Evolutionary conservation across 2,797 vertebrate species (phyloP).

Genomic region (Ptychadena robeensis): DNA sequence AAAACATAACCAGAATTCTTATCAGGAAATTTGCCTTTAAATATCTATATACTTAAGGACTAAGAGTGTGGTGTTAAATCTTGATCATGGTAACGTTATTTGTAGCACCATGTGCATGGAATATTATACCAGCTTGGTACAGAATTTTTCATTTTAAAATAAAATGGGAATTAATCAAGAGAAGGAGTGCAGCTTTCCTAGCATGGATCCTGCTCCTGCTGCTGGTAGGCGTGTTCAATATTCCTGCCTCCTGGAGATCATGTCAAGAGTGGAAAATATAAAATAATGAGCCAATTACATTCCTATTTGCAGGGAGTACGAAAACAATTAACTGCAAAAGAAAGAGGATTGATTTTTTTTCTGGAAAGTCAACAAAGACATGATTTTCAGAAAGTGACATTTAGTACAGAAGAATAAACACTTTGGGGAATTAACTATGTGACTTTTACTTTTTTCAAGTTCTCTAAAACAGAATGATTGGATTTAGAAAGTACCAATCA

Average conservation of each 20-base stretch:
- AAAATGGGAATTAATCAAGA: constrained; percentile 36
- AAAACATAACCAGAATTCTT: not conserved
- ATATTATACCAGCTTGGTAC: constrained; percentile 15
- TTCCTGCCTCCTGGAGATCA: constrained; percentile 37
- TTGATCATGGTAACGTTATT: not conserved
- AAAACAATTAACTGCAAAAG: constrained; percentile 47
- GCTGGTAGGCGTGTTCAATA: constrained; percentile 24
- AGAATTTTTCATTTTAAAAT: constrained; percentile 30
- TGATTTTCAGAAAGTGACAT: constrained; percentile 55
- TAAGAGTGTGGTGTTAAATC: not conserved
- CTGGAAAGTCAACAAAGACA: constrained; percentile 52
- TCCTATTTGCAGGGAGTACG: constrained; percentile 42
- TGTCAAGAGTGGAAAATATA: constrained; percentile 46
- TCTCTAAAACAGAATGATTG: constrained; percentile 59
- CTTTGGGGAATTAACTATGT: constrained; percentile 52
- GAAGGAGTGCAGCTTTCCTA: constrained; percentile 9
- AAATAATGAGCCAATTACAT: constrained; percentile 45
- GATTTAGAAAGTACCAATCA: constrained; percentile 62
- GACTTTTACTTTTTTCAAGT: constrained; percentile 59
- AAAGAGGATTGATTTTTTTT: constrained; percentile 53
- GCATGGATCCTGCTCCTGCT: constrained; percentile 31
- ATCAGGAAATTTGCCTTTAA: not conserved
- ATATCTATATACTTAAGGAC: not conserved
- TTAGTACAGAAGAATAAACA: constrained; percentile 56
- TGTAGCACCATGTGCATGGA: constrained; percentile 10